Conservation (phyloP, 2,888 invertebrate species). For the Tineola bisselliella region DNA sequence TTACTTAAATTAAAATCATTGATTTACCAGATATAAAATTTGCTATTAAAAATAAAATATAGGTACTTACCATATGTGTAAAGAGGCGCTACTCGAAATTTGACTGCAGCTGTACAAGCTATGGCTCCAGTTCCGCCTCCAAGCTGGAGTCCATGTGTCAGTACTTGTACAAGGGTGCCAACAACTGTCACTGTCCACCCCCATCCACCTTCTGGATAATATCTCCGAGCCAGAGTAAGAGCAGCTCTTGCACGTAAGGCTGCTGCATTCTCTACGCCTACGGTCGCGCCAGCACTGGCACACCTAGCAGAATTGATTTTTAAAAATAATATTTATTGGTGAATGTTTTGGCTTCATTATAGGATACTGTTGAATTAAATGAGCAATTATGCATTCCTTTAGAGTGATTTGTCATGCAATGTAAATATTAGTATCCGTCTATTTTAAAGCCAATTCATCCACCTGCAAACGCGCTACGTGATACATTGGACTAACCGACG, state of each 20-base stretch:
- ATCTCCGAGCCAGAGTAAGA: slow-evolving; percentile 75
- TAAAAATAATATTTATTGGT: neutral
- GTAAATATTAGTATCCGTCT: neutral
- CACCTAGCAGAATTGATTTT: slow-evolving; percentile 38
- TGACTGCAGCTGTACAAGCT: slow-evolving; percentile 70
- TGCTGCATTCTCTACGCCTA: slow-evolving; percentile 53
- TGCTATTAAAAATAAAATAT: neutral
- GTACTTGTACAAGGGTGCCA: slow-evolving; percentile 75
- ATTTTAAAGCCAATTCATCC: neutral
- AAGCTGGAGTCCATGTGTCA: slow-evolving; percentile 80
- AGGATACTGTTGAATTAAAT: neutral
- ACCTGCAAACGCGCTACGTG: neutral
- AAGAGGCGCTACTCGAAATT: slow-evolving; percentile 70
- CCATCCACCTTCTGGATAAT: slow-evolving; percentile 90
- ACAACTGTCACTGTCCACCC: slow-evolving; percentile 83
- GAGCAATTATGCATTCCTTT: too few relatives aligned
- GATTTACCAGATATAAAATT: too few relatives aligned
- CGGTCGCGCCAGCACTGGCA: slow-evolving; percentile 59
- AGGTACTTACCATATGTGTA: slow-evolving; percentile 71
- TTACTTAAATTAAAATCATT: neutral
- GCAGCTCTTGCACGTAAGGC: slow-evolving; percentile 70
- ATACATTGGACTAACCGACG: slow-evolving; percentile 51
- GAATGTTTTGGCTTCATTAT: neutral
- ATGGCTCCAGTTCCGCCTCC: slow-evolving; percentile 73
- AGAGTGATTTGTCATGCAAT: too few relatives aligned